Evolutionary conservation across 2,797 vertebrate species (phyloP).

Genomic region (Ficedula albicollis): DNA sequence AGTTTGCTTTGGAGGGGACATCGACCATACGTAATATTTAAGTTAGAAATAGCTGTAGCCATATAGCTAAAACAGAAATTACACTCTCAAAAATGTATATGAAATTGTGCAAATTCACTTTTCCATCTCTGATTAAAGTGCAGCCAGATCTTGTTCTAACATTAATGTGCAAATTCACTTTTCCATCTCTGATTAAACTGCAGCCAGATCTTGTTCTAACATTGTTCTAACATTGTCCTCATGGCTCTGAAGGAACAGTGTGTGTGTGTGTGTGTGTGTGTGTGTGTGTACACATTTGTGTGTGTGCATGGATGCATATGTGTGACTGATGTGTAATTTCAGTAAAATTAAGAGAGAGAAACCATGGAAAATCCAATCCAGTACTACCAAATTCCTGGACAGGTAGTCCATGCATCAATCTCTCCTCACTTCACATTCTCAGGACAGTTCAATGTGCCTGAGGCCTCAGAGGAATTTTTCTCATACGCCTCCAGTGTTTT

Average conservation of each 20-base stretch:
- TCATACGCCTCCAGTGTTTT: constrained; percentile 61
- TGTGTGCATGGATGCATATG: not conserved
- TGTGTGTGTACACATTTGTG: not conserved
- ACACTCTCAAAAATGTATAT: not conserved
- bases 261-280: not conserved
- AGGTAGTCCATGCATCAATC: constrained; percentile 61
- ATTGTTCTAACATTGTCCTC: no score
- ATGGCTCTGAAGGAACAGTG: not conserved
- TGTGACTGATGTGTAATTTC: not conserved
- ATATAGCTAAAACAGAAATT: constrained; percentile 27
- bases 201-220: not conserved
- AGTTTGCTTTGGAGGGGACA: constrained; percentile 40
- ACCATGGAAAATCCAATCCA: constrained; percentile 52
- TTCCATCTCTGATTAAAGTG: not conserved
- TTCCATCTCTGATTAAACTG: not conserved
- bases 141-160: not conserved
- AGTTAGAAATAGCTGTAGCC: not conserved
- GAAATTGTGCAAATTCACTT: constrained; percentile 1
- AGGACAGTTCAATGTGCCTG: constrained; percentile 44
- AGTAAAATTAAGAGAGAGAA: constrained; percentile 3
- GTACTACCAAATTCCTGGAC: constrained; percentile 51
- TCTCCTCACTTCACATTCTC: constrained; percentile 54
- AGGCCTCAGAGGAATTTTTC: constrained; percentile 60
- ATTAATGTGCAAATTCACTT: not conserved
- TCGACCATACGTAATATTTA: not conserved